A percentile compares a stretch with the other conserved stretches of the same genome.
phyloP scores from a whole-genome alignment of 2,113 vertebrate species.

The Sorex araneus region DNA sequence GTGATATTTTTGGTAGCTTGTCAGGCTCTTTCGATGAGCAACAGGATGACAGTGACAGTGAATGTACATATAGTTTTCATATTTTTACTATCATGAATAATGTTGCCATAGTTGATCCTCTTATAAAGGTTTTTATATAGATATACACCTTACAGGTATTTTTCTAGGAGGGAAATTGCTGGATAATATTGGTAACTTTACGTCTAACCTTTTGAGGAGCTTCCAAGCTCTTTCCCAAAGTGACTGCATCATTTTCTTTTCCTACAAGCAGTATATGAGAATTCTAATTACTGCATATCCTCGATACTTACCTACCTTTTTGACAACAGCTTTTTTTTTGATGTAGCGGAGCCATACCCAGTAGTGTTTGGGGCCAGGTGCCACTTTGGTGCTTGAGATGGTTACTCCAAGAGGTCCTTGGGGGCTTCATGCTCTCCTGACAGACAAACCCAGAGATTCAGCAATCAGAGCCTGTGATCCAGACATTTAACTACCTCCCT shows the following conservation, averaged over 20 bases:
- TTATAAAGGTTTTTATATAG: not conserved
- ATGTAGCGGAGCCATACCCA: too few relatives aligned
- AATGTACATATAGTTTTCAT: too few relatives aligned
- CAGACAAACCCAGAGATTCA: too few relatives aligned
- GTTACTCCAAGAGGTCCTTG: too few relatives aligned
- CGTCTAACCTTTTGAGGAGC: conserved; percentile 8
- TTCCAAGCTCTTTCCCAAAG: not conserved
- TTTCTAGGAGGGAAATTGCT: not conserved
- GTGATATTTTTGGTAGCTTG: too few relatives aligned
- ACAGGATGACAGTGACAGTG: too few relatives aligned
- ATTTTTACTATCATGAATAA: not conserved
- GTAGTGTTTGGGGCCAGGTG: too few relatives aligned
- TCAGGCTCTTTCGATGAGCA: too few relatives aligned
- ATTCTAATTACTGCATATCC: conserved; percentile 23
- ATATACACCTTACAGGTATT: not conserved
- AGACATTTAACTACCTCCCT: too few relatives aligned
- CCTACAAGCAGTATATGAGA: not conserved
- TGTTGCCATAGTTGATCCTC: not conserved
- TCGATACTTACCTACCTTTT: not conserved
- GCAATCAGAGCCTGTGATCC: too few relatives aligned
- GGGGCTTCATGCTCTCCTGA: too few relatives aligned
- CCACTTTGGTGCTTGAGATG: too few relatives aligned
- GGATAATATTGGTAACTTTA: not conserved
- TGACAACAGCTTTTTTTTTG: not conserved
- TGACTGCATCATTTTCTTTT: not conserved